Percentiles rank a stretch among this genome's conserved stretches.
Evolutionary conservation across 2,113 vertebrate genomes (phyloP).

Genomic region (Procavia capensis): DNA sequence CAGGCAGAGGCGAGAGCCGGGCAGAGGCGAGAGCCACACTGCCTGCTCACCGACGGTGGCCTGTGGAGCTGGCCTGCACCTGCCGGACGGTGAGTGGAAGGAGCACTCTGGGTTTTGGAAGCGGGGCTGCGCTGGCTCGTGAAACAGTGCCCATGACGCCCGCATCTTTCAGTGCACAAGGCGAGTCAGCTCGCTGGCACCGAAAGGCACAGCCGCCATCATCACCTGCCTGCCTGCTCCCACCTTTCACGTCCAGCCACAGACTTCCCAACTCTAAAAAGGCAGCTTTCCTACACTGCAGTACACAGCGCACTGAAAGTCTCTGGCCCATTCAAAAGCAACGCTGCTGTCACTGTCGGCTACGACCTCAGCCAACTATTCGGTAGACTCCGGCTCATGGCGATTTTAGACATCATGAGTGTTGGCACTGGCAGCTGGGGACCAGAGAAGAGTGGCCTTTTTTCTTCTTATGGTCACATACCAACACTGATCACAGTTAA

Average conservation of each 20-base stretch:
- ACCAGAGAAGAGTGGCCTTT: not conserved
- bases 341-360: too few species aligned
- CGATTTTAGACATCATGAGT: not conserved
- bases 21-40: too few species aligned
- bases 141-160: too few species aligned
- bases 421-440: not conserved
- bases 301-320: not conserved
- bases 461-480: not conserved
- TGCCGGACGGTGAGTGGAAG: not conserved
- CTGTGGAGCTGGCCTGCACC: not conserved
- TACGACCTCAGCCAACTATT: too few species aligned
- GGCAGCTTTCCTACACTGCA: not conserved
- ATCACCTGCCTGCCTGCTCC: not conserved
- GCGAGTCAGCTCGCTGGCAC: not conserved
- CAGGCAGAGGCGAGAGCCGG: too few species aligned
- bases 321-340: not conserved
- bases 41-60: too few species aligned
- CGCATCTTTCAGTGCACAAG: too few species aligned
- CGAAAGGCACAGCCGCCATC: fast-evolving
- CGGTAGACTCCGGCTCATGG: too few species aligned
- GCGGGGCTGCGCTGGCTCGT: too few species aligned
- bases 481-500: not conserved
- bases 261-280: not conserved
- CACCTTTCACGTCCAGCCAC: not conserved
- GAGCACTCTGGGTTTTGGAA: too few species aligned